Base-by-base conservation (phyloP, 2,113 vertebrate genomes). In the Boleophthalmus pectinirostris region DNA sequence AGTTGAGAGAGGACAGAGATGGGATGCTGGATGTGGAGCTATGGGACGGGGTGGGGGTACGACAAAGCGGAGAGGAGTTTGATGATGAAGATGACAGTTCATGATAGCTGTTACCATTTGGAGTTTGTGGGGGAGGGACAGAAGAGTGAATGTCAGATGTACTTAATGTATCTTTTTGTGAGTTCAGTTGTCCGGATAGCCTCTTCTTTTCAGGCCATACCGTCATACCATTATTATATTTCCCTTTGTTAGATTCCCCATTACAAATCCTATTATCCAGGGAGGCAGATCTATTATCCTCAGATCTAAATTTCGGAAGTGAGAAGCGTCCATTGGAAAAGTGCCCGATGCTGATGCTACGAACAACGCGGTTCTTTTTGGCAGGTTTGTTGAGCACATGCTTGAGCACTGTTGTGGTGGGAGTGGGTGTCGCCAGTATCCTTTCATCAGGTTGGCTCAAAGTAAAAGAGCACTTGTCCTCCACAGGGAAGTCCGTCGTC, bases 401-500 rank as follows among this genome's bases (percentile, higher is more conserved):
- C 64, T 92, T 94, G 43, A 94, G 71, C 74, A 86, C 73, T 16
- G 54, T 65, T 0, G 70, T 72, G 33, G 79, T 86, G 25, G 61
- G 25, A 5, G 81, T 88, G 3, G 93, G 77, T 2, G 88, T 74
- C 21, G 90, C 68, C 78, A 88, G 58, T 56, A 92, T 54, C 64
- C 74, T 90, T 77, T 94, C 92, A 0, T 89, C 82, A 9, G 93
- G 86, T 81, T 93, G 94, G 24, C 86, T 87, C 38, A 87, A 64
- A 16, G 93, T 84, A 49, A 92, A 88, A 10, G 74, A 43, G 11
- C 89, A 85, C 60, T 77, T 90, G 66, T 95, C 95, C 77, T 95
- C 95, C 82, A 93, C 86, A 0, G 95, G 94, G 46, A 95, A 95
- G 73, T 96, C 95, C 0, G 94, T 94, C 33, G 91, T 81, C 6